Conservation (phyloP, 2,113 vertebrate species). For the Lipotes vexillifer region DNA sequence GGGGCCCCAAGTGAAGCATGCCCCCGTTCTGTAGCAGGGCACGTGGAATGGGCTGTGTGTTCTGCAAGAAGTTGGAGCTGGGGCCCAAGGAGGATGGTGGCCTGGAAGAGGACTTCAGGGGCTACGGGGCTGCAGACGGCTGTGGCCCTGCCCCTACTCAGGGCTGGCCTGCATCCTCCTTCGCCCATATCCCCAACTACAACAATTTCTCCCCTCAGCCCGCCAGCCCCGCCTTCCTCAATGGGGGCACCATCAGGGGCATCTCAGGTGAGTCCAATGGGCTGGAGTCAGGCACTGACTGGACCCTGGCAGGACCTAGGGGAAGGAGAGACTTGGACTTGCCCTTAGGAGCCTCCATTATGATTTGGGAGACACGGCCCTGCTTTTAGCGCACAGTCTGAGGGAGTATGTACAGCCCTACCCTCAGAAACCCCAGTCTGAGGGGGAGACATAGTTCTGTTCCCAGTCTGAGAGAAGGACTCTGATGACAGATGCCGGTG, state of each 20-base stretch:
- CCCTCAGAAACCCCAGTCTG: not conserved
- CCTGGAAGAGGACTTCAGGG: constrained; percentile 26
- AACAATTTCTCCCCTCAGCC: constrained; percentile 80
- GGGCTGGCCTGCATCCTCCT: constrained; percentile 45
- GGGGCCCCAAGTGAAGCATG: not conserved
- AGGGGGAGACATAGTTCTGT: not conserved
- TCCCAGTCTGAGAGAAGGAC: not conserved
- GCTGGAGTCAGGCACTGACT: not conserved
- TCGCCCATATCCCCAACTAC: constrained; percentile 80
- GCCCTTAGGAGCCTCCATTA: not conserved
- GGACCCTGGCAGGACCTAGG: not conserved
- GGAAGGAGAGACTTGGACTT: not conserved
- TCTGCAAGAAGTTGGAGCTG: constrained; percentile 87
- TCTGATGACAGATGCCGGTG: not conserved
- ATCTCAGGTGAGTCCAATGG: constrained; percentile 79
- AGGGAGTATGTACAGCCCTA: not conserved
- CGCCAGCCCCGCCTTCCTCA: constrained; percentile 63
- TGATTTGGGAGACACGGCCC: not conserved
- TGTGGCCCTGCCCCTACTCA: constrained; percentile 87
- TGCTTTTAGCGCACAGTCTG: not conserved
- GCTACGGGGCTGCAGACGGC: constrained; percentile 54
- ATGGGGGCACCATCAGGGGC: constrained; percentile 63
- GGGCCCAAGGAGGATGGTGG: constrained; percentile 42
- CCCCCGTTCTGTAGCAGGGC: constrained; percentile 9
- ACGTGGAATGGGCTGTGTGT: constrained; percentile 89